Base-by-base conservation (phyloP, 2,797 vertebrate genomes). In the Huso huso region DNA sequence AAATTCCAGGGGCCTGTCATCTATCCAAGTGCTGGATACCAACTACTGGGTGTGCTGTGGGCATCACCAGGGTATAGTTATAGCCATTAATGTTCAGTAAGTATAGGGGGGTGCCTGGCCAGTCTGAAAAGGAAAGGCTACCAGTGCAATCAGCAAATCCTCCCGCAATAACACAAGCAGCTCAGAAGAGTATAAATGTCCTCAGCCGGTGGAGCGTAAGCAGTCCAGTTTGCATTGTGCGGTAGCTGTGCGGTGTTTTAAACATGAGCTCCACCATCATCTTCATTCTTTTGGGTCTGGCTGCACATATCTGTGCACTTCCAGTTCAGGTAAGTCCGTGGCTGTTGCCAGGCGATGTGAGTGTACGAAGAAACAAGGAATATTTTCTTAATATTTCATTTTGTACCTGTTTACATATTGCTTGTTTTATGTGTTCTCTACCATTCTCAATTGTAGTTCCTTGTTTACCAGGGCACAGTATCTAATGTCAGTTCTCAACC, bases 141-240 rank as follows among this genome's bases (percentile, higher is more conserved):
- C 6, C 55, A 4, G 55, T 13, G 55, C 37, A 11, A 58, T 58
- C 55, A 13, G 55, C 55, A 58, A 58, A 58, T 58, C 55, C 55
- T 37, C 37, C 55, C 11, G n/a, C 15, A 6, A 6, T 11, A 11
- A 13, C 65, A 74, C 76, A 69, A 74, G 73, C 71, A 68, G 72
- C 69, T 10, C 79, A 71, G 74, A 74, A 72, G 10, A 73, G 72
- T 87, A 88, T 88, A 88, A 85, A 88, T 58, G 81, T 74, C 64
- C 51, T 67, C 3, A 66, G 62, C 2, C 2, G 53, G 51, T 23
- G 53, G n/a, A 4, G 37, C 12, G 0, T 9, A 48, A 8, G 65
- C 65, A 73, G 75, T 65, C 63, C 66, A 66, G 66, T 76, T 72
- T 71, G 77, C 72, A 55, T 58, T 63, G 6, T 48, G 7, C 12